A percentile compares a stretch with the other conserved stretches of the same genome.
Evolutionary conservation across 2,113 vertebrate genomes (phyloP).

Genomic region (Sebastes schlegelii): DNA sequence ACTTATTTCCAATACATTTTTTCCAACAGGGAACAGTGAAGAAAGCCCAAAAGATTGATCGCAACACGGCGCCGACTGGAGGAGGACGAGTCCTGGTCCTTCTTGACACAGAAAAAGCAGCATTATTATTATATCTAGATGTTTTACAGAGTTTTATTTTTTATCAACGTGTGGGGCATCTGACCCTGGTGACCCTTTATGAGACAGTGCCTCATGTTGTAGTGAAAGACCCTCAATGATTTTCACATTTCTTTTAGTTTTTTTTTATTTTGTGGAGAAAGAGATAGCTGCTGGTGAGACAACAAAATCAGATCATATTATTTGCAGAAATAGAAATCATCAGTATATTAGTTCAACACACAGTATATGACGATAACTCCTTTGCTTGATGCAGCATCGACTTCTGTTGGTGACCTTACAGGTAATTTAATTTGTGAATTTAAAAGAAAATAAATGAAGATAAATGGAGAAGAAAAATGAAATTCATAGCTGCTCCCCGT

Average conservation of each 20-base stretch:
- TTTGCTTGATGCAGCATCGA: conserved; percentile 61
- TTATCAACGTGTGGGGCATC: conserved; percentile 65
- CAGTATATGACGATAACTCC: conserved; percentile 52
- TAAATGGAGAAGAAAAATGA: conserved; percentile 21
- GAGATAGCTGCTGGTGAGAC: conserved; percentile 50
- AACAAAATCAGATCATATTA: conserved; percentile 30
- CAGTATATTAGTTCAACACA: conserved; percentile 60
- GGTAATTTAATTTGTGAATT: conserved; percentile 40
- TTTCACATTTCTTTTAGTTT: conserved; percentile 60
- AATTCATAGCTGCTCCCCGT: conserved; percentile 65
- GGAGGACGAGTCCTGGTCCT: conserved; percentile 41
- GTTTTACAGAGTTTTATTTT: conserved; percentile 80
- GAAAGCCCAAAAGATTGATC: conserved; percentile 81
- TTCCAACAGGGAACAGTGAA: conserved; percentile 81
- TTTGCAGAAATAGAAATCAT: conserved; percentile 52
- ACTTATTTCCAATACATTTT: conserved; percentile 16
- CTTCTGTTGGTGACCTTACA: conserved; percentile 37
- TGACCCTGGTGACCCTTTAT: conserved; percentile 71
- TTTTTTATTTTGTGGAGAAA: conserved; percentile 36
- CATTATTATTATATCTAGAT: conserved; percentile 66
- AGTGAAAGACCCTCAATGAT: conserved; percentile 64
- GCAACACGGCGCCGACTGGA: conserved; percentile 22
- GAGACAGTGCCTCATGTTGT: conserved; percentile 82
- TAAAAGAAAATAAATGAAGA: conserved; percentile 45
- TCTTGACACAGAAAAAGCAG: conserved; percentile 48